Evolutionary conservation across 2,797 vertebrate species (phyloP), one percentile per base, ranked within the genome.

Genomic region (Scolopax bukidnonensis): DNA sequence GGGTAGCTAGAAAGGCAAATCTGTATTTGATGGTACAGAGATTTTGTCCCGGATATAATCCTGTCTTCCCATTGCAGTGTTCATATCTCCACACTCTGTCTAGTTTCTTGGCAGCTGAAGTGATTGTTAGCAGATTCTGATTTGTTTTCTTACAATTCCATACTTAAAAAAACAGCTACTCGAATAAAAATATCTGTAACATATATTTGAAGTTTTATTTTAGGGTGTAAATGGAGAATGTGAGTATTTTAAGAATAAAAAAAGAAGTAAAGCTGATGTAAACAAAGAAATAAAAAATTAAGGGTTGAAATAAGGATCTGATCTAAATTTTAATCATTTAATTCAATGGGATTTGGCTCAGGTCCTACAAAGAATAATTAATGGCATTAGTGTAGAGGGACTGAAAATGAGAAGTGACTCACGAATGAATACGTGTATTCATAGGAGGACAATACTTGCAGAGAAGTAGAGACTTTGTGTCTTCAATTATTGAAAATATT

Each of bases 331-430:
- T 87, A 90, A 79, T 94, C 28, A 28, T 68, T 69, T 20, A 85
- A 71, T 93, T 93, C 77, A 94, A 48, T 90, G 88, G 41, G 51
- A 5, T 87, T 85, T 96, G 93, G 75, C 92, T 93, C 56, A 82
- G 63, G 61, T 93, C 90, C 88, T 90, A 48, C 74, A 36, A 93
- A 94, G 88, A 90, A 90, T 95, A 95, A 96, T 94, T 95, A 95
- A 95, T 96, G 93, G 80, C 87, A 93, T 95, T 97, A 91, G 82
- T 90, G 84, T 94, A 93, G 91, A 93, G 84, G 84, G 78, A 67
- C 67, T 96, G 93, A 97, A 95, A 90, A 96, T 93, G 84, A 96
- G 90, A 94, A 95, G 75, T 90, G 93, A 93, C 90, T 96, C 89
- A 67, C 87, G 87, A 93, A 89, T 93, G 93, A 93, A 92, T 93